Evolutionary conservation across 2,888 invertebrate species (phyloP), one percentile per base, ranked within the genome.

Genomic region (Plagodis dolabraria): DNA sequence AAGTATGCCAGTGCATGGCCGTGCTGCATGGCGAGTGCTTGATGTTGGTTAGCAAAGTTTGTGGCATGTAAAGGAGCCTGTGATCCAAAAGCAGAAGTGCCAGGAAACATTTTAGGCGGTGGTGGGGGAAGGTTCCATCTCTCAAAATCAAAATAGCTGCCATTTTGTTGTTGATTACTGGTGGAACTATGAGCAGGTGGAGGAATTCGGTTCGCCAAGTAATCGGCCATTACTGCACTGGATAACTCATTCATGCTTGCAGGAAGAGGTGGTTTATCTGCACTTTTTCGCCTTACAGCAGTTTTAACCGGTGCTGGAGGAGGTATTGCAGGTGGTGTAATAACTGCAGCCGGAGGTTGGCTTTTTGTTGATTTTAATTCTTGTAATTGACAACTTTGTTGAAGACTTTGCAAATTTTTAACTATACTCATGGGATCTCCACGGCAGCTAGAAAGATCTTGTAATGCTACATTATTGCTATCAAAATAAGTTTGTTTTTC

Each of bases 401-500:
- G 95, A 64, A 95, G 77, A 56, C 92, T 94, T 84, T 94, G 95
- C 70, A 96, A 88, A 82, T 95, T 96, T 82, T 96, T 96, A 36
- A 96, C 96, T 77, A 96, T 95, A 77, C 94, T 95, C 95, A 96
- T 96, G 5, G 96, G 95, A 79, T 96, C 96, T 35, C 95, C 96
- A 47, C 96, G 90, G 80, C 96, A 96, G 79, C 96, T 95, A 60
- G 95, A 95, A 53, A 96, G 85, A 85, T 96, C 96, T 85, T 96
- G 96, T 74, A 96, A 86, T 36, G 95, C 94, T 75, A 91, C 93
- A 76, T 93, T 93, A 79, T 86, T 94, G 50, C 94, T 87, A 75
- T 96, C 96, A 80, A 95, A 95, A 85, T 95, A 96, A 59, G 68
- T 85, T 77, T 94, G 95, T 78, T 95, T 95, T 63, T 95, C 91